A percentile compares a stretch with the other conserved stretches of the same genome.
Conservation (phyloP, 92 coral and sea anemone species). For the Blastomussa wellsi region DNA sequence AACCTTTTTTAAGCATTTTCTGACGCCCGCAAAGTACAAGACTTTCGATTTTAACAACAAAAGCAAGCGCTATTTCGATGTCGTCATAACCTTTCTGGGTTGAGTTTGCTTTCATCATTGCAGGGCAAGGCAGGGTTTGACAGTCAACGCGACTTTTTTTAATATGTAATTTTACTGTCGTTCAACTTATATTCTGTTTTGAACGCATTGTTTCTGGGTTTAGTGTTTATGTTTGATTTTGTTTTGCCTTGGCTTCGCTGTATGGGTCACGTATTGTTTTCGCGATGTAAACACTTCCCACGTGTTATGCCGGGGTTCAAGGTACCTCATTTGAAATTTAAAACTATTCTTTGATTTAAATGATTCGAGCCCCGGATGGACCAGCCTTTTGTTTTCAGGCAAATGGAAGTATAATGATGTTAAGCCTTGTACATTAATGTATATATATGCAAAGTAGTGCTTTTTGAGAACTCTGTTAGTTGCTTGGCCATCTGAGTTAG, state of each 20-base stretch:
- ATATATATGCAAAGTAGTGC: neutral
- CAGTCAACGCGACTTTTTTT: neutral
- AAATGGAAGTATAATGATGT: neutral
- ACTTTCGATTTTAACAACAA: constrained; percentile 7
- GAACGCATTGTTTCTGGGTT: neutral
- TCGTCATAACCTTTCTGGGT: constrained; percentile 22
- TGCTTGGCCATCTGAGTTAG: neutral
- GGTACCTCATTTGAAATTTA: neutral
- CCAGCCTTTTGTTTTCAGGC: neutral
- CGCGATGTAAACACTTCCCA: constrained; percentile 36
- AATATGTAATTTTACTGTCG: neutral
- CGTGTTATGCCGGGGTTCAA: constrained; percentile 10
- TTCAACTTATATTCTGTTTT: neutral
- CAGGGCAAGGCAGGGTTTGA: neutral
- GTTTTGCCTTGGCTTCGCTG: neutral
- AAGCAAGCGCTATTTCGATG: constrained; percentile 12
- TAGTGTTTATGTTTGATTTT: constrained; percentile 25
- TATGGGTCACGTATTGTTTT: neutral
- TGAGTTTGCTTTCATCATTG: neutral
- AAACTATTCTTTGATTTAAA: constrained; percentile 8
- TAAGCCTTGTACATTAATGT: neutral
- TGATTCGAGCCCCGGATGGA: neutral
- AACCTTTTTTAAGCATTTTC: neutral
- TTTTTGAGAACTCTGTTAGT: neutral
- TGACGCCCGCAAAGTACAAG: neutral